phyloP scores from a whole-genome alignment of 2,113 vertebrate species.

The Ciconia stormi region DNA sequence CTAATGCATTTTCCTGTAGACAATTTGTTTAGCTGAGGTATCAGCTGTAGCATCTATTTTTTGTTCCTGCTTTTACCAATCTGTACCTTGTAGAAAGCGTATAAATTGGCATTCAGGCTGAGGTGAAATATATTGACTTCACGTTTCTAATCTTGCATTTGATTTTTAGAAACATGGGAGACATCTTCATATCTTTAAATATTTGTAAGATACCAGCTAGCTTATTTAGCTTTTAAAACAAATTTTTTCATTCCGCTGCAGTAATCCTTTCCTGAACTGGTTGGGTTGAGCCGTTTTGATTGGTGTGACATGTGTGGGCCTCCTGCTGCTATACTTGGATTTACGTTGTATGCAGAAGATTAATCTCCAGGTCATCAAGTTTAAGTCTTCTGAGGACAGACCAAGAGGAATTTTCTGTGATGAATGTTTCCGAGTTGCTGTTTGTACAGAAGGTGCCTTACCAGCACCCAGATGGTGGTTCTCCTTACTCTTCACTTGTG shows the following conservation, averaged over 20 bases:
- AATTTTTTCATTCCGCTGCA: background rate
- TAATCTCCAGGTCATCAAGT: constrained; percentile 23
- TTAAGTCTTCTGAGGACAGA: constrained; percentile 34
- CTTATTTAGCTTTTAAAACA: background rate
- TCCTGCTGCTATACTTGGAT: background rate
- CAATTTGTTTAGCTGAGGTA: background rate
- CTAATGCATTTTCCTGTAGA: constrained; percentile 15
- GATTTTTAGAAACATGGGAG: background rate
- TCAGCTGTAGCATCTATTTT: constrained; percentile 9
- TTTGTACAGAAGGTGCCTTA: background rate
- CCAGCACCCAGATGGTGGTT: background rate
- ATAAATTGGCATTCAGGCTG: background rate
- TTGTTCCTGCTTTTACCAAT: background rate
- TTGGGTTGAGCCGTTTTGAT: background rate
- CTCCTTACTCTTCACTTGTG: background rate
- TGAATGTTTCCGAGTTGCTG: background rate
- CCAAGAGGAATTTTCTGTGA: background rate
- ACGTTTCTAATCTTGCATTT: background rate
- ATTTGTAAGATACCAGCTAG: background rate
- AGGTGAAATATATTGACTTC: background rate
- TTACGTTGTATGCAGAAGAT: background rate
- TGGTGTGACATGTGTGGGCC: background rate
- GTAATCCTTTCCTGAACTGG: constrained; percentile 6
- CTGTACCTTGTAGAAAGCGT: background rate
- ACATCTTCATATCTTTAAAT: background rate